Evolutionary conservation across 2,888 invertebrate genomes (phyloP).

Genomic region (Deilephila elpenor): DNA sequence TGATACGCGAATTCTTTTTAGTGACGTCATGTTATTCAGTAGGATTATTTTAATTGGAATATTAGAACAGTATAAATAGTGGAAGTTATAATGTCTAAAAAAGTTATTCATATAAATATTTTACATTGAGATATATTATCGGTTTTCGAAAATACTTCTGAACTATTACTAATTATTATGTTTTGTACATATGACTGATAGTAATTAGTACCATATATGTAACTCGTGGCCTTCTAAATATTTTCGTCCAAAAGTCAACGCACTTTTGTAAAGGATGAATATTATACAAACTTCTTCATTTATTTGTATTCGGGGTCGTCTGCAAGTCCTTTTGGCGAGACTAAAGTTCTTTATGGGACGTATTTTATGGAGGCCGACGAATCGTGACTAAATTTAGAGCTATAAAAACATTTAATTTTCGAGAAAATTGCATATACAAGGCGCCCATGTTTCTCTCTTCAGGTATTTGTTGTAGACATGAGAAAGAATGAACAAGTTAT

Average conservation of each 20-base stretch:
- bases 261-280: conserved; percentile 18
- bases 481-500: too few relatives aligned
- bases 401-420: background rate
- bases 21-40: too few relatives aligned
- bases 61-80: too few relatives aligned
- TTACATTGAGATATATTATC: too few relatives aligned
- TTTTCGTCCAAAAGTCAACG: conserved; percentile 5
- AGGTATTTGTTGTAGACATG: too few relatives aligned
- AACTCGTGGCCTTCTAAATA: background rate
- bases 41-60: too few relatives aligned
- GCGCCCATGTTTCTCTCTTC: too few relatives aligned
- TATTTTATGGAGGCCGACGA: conserved; percentile 15
- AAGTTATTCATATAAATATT: too few relatives aligned
- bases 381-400: background rate
- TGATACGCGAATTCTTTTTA: too few relatives aligned
- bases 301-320: conserved; percentile 12
- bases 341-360: conserved; percentile 9
- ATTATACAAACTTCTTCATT: conserved; percentile 1
- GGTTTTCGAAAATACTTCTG: too few relatives aligned
- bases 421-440: background rate
- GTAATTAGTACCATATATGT: background rate
- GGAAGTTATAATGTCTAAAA: too few relatives aligned
- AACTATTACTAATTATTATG: too few relatives aligned
- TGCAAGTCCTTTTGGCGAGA: conserved; percentile 13
- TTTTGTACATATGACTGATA: background rate